These are phyloP conservation scores for Salvelinus fontinalis DNA, from an alignment of 2,113 vertebrate species.

Conservation along the genomic window DNA sequence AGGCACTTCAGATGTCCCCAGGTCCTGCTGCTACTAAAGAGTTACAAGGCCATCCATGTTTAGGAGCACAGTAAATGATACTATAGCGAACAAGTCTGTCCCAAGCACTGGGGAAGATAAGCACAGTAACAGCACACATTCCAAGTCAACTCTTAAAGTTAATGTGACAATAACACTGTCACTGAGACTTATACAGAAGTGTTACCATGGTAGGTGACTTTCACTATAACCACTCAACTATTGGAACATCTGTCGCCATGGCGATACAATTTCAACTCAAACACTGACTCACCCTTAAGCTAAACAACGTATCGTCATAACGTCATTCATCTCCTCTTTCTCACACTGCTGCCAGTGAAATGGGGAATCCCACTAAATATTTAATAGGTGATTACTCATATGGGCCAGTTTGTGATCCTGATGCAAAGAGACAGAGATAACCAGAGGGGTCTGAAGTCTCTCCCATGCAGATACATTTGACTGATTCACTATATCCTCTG, in stretches of 20 bases:
- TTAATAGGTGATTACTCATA: background rate
- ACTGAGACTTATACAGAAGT: too few relatives aligned
- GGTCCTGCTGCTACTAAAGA: background rate
- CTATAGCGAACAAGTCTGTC: background rate
- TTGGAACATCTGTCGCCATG: conserved; percentile 22
- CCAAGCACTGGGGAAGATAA: background rate
- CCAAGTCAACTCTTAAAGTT: background rate
- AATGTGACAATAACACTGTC: conserved; percentile 3
- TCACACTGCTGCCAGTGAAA: background rate
- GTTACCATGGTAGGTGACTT: too few relatives aligned
- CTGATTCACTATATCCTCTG: background rate
- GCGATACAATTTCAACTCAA: conserved; percentile 25
- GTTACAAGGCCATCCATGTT: background rate
- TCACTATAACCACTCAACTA: background rate
- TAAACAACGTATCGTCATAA: background rate
- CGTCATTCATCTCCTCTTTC: background rate
- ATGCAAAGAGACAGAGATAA: background rate
- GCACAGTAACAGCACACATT: background rate
- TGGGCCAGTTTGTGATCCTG: background rate
- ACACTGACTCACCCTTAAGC: conserved; percentile 35
- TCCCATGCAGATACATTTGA: background rate
- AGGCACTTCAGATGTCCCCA: background rate
- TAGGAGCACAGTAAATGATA: background rate
- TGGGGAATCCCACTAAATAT: background rate
- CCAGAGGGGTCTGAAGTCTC: background rate